Conservation (phyloP, 2,113 vertebrate species). For the Seriola rivoliana region DNA sequence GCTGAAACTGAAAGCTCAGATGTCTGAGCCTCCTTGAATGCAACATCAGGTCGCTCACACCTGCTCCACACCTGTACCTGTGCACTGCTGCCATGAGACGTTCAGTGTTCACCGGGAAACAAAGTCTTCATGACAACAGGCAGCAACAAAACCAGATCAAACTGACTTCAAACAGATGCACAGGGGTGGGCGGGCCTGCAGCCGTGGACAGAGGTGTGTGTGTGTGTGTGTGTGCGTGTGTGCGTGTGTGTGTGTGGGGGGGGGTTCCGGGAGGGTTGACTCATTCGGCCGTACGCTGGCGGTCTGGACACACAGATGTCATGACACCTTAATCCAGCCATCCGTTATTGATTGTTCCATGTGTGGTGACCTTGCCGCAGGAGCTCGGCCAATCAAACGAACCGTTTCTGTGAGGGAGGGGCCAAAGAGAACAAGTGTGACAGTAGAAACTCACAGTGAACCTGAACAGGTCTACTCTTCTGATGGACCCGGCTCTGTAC, state of each 20-base stretch:
- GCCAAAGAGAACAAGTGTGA: conserved; percentile 49
- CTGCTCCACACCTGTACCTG: conserved; percentile 6
- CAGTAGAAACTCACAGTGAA: not conserved
- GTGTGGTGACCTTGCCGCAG: conserved; percentile 79
- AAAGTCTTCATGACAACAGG: too few species aligned
- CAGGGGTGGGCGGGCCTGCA: conserved; percentile 6
- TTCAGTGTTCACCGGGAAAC: not conserved
- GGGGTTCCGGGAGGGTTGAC: not conserved
- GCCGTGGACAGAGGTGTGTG: not conserved
- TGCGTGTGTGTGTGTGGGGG: too few species aligned
- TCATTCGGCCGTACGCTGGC: conserved; percentile 70
- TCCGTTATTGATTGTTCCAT: conserved; percentile 84
- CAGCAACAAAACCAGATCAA: not conserved
- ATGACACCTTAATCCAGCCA: conserved; percentile 83
- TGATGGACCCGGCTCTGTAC: not conserved
- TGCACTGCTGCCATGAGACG: not conserved
- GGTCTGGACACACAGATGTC: conserved; percentile 77
- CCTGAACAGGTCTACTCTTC: conserved; percentile 43
- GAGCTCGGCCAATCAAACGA: conserved; percentile 78
- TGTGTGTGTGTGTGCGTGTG: too few species aligned
- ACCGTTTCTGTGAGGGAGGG: conserved; percentile 41
- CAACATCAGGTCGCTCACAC: too few species aligned
- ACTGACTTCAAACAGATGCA: not conserved
- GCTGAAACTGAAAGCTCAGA: too few species aligned
- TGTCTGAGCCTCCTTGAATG: too few species aligned